Evolutionary conservation across 2,888 invertebrate species (phyloP).

Genomic region (Cenopis cana): DNA sequence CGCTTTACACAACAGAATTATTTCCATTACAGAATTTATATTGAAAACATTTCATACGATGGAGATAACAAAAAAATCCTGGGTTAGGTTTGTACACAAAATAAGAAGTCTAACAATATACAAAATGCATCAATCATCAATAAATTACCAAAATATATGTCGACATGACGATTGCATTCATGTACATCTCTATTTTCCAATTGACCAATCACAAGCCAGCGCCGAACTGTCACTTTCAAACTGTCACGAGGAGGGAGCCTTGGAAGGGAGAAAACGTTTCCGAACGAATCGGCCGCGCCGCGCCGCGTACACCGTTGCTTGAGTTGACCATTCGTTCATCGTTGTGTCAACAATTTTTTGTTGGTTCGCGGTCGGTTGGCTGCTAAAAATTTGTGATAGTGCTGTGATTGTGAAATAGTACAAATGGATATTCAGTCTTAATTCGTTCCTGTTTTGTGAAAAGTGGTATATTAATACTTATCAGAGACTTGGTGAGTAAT

Average conservation of each 20-base stretch:
- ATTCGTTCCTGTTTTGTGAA: constrained; percentile 56
- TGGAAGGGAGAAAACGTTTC: constrained; percentile 48
- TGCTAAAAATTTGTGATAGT: constrained; percentile 66
- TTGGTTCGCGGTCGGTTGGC: constrained; percentile 56
- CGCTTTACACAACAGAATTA: too few relatives aligned
- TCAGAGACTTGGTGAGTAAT: constrained; percentile 43
- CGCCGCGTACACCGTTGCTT: constrained; percentile 46
- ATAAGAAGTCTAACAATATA: too few relatives aligned
- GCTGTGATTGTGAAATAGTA: constrained; percentile 69
- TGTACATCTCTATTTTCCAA: constrained; percentile 23
- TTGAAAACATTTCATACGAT: too few relatives aligned
- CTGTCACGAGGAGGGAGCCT: constrained; percentile 62
- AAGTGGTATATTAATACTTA: constrained; percentile 56
- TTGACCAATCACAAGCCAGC: constrained; percentile 26
- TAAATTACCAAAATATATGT: neutral
- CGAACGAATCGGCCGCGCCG: constrained; percentile 51
- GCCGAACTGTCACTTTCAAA: constrained; percentile 42
- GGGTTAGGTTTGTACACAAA: too few relatives aligned
- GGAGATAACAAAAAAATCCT: too few relatives aligned
- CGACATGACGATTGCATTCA: neutral
- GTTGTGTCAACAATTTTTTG: constrained; percentile 59
- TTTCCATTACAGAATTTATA: too few relatives aligned
- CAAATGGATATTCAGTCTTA: constrained; percentile 73
- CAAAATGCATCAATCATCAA: too few relatives aligned
- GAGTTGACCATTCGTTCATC: constrained; percentile 11